Conservation (phyloP, 2,113 vertebrate species). For the Stegastes partitus region DNA sequence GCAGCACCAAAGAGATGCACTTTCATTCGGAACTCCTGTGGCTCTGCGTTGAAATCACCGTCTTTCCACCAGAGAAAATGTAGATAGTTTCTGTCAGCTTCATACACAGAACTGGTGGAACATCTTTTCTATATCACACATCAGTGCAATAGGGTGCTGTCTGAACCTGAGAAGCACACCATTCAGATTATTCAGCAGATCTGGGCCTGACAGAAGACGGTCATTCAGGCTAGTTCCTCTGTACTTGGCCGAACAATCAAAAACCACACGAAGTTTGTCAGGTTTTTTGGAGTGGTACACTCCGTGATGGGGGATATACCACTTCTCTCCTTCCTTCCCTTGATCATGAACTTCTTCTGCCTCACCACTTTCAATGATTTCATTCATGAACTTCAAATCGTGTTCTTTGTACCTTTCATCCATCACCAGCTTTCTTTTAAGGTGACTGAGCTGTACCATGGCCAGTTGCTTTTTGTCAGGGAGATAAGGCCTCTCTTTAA, state of each 20-base stretch:
- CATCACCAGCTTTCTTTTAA: conserved; percentile 2
- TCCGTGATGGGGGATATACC: conserved; percentile 23
- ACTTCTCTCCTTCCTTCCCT: conserved; percentile 19
- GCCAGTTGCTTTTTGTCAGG: conserved; percentile 26
- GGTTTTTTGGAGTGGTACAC: conserved; percentile 9
- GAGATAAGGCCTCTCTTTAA: conserved; percentile 12
- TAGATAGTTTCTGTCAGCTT: conserved; percentile 9
- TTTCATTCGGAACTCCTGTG: background rate
- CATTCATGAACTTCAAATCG: background rate
- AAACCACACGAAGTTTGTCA: too few species aligned
- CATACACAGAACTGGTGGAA: background rate
- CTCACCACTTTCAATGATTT: conserved; percentile 9
- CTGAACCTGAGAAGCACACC: background rate
- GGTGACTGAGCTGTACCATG: background rate
- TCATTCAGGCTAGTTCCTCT: too few species aligned
- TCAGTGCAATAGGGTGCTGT: background rate
- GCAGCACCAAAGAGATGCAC: conserved; percentile 28
- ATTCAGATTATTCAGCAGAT: background rate
- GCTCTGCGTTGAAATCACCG: background rate
- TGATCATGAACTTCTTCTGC: conserved; percentile 9
- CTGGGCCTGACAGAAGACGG: too few species aligned
- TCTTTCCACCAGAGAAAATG: conserved; percentile 24
- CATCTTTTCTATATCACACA: background rate
- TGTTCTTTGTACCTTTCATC: conserved; percentile 16
- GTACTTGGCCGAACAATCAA: too few species aligned